phyloP scores from a whole-genome alignment of 2,113 vertebrate species.

The Calyptomena viridis region DNA sequence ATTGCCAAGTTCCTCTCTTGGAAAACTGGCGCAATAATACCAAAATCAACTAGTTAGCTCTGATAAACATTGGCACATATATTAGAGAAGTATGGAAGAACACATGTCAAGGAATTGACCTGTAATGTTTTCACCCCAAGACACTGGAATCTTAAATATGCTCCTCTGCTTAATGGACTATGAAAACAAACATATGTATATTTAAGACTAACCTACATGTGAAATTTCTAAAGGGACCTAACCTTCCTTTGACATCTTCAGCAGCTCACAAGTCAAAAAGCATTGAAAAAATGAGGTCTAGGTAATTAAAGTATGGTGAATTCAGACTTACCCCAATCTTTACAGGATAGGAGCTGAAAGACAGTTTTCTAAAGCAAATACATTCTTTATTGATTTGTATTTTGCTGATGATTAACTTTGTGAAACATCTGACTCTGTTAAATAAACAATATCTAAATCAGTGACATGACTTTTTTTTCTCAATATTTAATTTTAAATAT shows the following conservation, averaged over 20 bases:
- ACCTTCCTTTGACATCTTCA: background rate
- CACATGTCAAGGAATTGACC: background rate
- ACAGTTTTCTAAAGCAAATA: background rate
- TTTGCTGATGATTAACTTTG: slow-evolving; percentile 31
- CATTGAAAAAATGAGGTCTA: background rate
- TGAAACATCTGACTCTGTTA: background rate
- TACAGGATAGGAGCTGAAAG: background rate
- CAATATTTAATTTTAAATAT: background rate
- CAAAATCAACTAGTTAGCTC: background rate
- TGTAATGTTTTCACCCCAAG: background rate
- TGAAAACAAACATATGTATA: background rate
- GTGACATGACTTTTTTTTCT: background rate
- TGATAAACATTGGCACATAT: fast-evolving
- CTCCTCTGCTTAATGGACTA: background rate
- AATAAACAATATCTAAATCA: background rate
- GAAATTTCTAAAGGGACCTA: background rate
- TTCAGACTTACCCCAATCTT: background rate
- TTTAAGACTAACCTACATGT: background rate
- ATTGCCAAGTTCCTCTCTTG: background rate
- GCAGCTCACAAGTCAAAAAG: background rate
- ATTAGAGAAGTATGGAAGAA: background rate
- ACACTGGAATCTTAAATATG: no score
- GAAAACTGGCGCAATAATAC: background rate
- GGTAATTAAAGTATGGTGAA: background rate
- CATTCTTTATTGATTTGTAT: background rate